Conservation (phyloP, 2,113 vertebrate species). For the Tachycineta bicolor region DNA sequence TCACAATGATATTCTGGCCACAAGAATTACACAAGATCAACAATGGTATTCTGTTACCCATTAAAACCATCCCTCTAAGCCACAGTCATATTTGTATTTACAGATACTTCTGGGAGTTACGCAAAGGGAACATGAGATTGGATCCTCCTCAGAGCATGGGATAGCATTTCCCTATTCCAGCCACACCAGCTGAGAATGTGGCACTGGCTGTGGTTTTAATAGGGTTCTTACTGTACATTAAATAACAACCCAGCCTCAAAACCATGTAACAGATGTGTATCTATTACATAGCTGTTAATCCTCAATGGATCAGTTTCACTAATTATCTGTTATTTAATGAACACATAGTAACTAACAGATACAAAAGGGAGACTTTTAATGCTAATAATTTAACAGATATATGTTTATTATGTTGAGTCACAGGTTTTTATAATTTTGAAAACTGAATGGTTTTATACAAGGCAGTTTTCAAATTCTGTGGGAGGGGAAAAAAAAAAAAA, state of each 20-base stretch:
- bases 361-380: not conserved
- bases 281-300: slow-evolving; percentile 54
- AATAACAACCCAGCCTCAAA: slow-evolving; percentile 21
- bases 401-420: not conserved
- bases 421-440: not conserved
- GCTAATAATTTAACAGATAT: slow-evolving; percentile 6
- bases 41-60: not conserved
- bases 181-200: not conserved
- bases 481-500: no score
- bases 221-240: slow-evolving; percentile 23
- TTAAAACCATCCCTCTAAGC: not conserved
- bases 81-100: not conserved
- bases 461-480: not conserved
- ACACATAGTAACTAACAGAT: slow-evolving; percentile 52
- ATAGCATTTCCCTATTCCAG: not conserved
- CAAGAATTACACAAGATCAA: not conserved
- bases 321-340: slow-evolving; percentile 61
- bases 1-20: no score
- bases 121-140: not conserved
- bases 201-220: not conserved
- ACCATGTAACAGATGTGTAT: slow-evolving; percentile 36
- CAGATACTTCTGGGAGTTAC: not conserved
- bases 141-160: not conserved
- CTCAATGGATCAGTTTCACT: slow-evolving; percentile 14
- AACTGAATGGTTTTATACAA: not conserved